A percentile compares a stretch with the other conserved stretches of the same genome.
Conservation (phyloP, 2,797 vertebrate species). For the Peromyscus aztecus region DNA sequence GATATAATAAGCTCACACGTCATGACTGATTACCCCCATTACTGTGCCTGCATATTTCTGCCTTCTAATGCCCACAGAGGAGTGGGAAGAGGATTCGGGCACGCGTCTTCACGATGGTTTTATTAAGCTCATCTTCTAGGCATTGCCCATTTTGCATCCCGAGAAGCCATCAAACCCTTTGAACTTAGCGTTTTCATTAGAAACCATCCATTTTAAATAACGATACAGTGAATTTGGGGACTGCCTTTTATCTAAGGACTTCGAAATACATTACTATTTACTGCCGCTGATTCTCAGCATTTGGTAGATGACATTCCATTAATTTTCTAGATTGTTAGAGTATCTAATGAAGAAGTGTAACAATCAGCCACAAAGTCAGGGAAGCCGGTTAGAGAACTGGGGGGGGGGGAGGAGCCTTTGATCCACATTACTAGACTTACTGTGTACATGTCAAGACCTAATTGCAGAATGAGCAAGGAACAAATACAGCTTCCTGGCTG, state of each 20-base stretch:
- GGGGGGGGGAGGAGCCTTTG: not conserved
- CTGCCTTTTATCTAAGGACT: slow-evolving; percentile 67
- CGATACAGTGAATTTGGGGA: slow-evolving; percentile 56
- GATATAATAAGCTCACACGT: slow-evolving; percentile 72
- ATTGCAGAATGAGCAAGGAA: not conserved
- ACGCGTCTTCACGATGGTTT: slow-evolving; percentile 61
- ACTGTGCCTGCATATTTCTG: slow-evolving; percentile 72
- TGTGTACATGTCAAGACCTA: not conserved
- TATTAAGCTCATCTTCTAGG: slow-evolving; percentile 74
- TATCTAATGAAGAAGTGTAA: slow-evolving; percentile 57
- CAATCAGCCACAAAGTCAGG: slow-evolving; percentile 37
- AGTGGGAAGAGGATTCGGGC: not conserved
- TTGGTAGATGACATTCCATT: slow-evolving; percentile 54
- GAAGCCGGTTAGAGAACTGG: not conserved
- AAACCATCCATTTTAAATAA: slow-evolving; percentile 80
- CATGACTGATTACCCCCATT: slow-evolving; percentile 77
- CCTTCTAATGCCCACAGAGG: slow-evolving; percentile 69
- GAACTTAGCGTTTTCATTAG: slow-evolving; percentile 81
- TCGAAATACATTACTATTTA: slow-evolving; percentile 71
- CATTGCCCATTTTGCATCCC: slow-evolving; percentile 75
- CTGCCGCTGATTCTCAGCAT: slow-evolving; percentile 74
- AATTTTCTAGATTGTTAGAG: slow-evolving; percentile 74
- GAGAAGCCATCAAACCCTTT: slow-evolving; percentile 75
- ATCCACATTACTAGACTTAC: not conserved
- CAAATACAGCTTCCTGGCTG: not conserved